Conservation (phyloP, 2,113 vertebrate species). For the Gavialis gangeticus region DNA sequence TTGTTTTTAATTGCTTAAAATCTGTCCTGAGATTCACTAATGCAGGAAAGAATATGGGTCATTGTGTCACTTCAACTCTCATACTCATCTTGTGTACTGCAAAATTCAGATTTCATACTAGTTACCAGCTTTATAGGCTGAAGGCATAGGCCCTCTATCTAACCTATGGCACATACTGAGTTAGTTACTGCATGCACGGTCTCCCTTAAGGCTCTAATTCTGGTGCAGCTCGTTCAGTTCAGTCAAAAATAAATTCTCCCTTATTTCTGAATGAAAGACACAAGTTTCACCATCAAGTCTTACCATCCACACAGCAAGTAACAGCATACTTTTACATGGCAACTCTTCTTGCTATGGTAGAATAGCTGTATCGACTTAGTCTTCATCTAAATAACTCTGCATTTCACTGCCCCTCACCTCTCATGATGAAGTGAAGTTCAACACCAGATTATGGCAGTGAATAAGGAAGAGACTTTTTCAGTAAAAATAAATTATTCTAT, state of each 20-base stretch:
- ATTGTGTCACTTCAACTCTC: background rate
- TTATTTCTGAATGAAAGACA: conserved; percentile 3
- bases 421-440: background rate
- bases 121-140: background rate
- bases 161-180: background rate
- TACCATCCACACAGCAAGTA: background rate
- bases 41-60: background rate
- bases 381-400: background rate
- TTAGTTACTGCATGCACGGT: background rate
- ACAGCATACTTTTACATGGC: background rate
- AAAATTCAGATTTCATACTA: rapidly evolving
- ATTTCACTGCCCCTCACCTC: background rate
- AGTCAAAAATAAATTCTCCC: background rate
- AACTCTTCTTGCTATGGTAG: background rate
- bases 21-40: background rate
- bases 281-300: rapidly evolving
- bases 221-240: background rate
- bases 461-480: background rate
- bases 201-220: conserved; percentile 46
- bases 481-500: background rate
- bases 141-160: background rate
- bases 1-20: rapidly evolving
- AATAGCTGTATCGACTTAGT: background rate
- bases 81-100: background rate
- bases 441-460: background rate